Evolutionary conservation across 2,113 vertebrate genomes (phyloP).

Genomic region (Bujurquina vittata): DNA sequence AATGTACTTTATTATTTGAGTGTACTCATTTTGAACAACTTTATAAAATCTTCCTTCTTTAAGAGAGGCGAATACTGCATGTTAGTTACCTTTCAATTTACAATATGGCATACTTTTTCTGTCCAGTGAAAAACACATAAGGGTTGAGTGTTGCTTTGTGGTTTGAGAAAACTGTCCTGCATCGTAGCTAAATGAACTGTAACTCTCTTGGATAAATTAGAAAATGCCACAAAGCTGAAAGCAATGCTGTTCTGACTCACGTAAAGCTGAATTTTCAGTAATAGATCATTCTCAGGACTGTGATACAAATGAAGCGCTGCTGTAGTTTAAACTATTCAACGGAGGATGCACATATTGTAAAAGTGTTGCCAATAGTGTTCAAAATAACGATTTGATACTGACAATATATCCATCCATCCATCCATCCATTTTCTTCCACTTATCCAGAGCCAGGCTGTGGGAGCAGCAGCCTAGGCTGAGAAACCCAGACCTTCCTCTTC

Average conservation of each 20-base stretch:
- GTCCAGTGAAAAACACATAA: not conserved
- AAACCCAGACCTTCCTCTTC: not conserved
- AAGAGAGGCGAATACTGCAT: not conserved
- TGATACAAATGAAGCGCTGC: too few species aligned
- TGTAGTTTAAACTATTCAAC: too few species aligned
- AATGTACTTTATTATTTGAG: not conserved
- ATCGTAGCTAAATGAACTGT: not conserved
- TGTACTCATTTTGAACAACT: not conserved
- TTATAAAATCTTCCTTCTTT: not conserved
- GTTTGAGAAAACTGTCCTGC: not conserved
- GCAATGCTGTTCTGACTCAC: too few species aligned
- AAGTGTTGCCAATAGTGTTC: too few species aligned
- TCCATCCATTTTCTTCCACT: too few species aligned
- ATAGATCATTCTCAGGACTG: too few species aligned
- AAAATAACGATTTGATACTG: too few species aligned
- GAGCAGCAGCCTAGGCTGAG: not conserved
- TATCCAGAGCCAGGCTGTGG: too few species aligned
- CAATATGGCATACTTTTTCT: not conserved
- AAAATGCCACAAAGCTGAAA: too few species aligned
- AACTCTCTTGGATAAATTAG: not conserved
- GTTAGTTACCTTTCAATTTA: slow-evolving; percentile 1
- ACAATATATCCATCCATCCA: not conserved
- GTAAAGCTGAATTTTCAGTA: too few species aligned
- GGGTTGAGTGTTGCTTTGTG: too few species aligned
- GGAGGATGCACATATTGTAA: too few species aligned